Conservation (phyloP, 2,113 vertebrate species). For the Pachypanchax playfairii region DNA sequence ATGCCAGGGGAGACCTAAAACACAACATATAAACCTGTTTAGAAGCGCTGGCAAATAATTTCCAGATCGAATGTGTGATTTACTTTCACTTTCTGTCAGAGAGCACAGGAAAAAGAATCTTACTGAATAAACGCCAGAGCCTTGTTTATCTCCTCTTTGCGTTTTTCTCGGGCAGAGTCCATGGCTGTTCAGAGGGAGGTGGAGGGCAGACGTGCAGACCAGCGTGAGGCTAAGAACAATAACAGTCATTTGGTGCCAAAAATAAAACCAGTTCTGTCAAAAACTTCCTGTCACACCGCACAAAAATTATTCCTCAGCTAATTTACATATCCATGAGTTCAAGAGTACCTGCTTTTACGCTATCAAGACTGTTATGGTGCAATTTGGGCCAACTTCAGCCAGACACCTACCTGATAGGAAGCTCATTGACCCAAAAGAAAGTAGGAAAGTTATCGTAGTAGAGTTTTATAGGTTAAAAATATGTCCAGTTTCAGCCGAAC, state of each 20-base stretch:
- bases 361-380: neutral
- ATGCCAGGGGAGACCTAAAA: constrained; percentile 88
- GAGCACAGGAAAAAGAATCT: constrained; percentile 47
- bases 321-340: too few species aligned
- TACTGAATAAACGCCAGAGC: constrained; percentile 93
- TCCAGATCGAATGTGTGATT: neutral
- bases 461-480: neutral
- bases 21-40: constrained; percentile 11
- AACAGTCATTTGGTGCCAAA: too few species aligned
- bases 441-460: neutral
- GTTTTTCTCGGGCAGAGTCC: constrained; percentile 86
- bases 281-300: neutral
- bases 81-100: constrained; percentile 24
- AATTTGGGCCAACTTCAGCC: constrained; percentile 4
- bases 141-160: constrained; percentile 88
- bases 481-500: neutral
- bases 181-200: constrained; percentile 47
- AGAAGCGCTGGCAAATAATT: neutral
- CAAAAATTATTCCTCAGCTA: too few species aligned
- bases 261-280: neutral
- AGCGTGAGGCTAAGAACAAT: neutral
- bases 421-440: constrained; percentile 43
- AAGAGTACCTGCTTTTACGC: neutral
- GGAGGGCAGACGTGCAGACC: neutral
- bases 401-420: constrained; percentile 57